phyloP scores from a whole-genome alignment of 2,113 vertebrate species.

The Lampris incognitus region DNA sequence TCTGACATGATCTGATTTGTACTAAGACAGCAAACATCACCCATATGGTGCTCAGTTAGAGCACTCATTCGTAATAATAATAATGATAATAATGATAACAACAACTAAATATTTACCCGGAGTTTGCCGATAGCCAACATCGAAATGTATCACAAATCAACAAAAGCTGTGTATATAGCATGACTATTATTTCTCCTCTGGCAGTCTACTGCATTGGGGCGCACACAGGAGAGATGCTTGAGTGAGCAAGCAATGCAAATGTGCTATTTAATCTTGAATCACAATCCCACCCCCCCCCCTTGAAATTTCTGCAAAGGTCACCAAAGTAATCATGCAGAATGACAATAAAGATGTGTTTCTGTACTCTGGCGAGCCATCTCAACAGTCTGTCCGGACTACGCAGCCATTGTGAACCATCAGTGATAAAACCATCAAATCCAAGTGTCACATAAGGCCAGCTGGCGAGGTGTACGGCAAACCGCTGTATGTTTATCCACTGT shows the following conservation, averaged over 20 bases:
- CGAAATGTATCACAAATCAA: neutral
- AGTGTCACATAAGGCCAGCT: no score
- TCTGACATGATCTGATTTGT: no score
- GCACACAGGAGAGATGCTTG: neutral
- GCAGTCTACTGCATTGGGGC: neutral
- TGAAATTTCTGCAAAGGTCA: slow-evolving; percentile 28
- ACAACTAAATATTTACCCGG: neutral
- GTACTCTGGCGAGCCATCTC: neutral
- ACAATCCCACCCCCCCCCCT: slow-evolving; percentile 5
- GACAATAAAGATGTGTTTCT: neutral
- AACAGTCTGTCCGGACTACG: neutral
- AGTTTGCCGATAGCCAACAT: neutral
- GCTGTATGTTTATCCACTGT: no score
- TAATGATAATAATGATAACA: no score
- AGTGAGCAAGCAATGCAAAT: neutral
- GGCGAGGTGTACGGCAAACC: no score
- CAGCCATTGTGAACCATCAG: no score
- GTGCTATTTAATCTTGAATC: slow-evolving; percentile 27
- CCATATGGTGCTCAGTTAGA: no score
- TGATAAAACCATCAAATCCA: no score
- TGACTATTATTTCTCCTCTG: neutral
- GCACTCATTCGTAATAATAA: no score
- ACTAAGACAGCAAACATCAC: no score
- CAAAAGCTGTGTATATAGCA: neutral
- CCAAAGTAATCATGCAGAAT: slow-evolving; percentile 7